Conservation (phyloP, 2,888 invertebrate genomes). For the Epirrita christyi region DNA sequence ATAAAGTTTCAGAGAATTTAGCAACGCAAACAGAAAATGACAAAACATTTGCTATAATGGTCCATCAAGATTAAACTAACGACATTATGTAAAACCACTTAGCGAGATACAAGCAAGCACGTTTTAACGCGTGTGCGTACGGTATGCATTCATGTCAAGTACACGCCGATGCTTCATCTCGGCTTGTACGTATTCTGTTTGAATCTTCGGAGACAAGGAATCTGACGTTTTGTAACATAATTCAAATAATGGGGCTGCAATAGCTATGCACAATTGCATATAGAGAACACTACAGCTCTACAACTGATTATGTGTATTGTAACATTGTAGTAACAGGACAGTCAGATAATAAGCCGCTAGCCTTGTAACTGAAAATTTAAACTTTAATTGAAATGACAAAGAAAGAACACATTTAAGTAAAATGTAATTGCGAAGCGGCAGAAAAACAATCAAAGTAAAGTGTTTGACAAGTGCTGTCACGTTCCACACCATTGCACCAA, state of each 20-base stretch:
- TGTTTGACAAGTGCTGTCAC: conserved; percentile 19
- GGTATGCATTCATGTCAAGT: conserved; percentile 37
- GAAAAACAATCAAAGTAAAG: neutral
- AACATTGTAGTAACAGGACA: no score
- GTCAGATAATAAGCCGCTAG: no score
- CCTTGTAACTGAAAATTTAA: no score
- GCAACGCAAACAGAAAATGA: conserved; percentile 31
- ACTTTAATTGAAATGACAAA: no score
- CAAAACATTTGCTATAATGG: conserved; percentile 36
- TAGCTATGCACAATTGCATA: neutral
- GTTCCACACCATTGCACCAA: neutral
- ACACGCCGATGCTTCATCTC: conserved; percentile 29
- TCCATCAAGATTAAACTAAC: conserved; percentile 38
- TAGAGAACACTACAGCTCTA: neutral
- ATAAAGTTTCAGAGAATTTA: conserved; percentile 10
- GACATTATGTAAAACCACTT: conserved; percentile 38
- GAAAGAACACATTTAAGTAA: no score
- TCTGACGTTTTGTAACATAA: conserved; percentile 16
- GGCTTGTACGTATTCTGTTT: conserved; percentile 18
- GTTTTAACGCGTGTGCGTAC: conserved; percentile 28
- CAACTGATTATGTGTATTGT: no score
- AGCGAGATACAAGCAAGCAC: conserved; percentile 32
- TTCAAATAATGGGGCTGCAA: conserved; percentile 6
- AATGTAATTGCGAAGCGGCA: no score
- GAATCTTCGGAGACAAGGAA: conserved; percentile 23